Evolutionary conservation across 1,140 invertebrate species (phyloP), one percentile per base, ranked within the genome.

Genomic region (Daktulosphaira vitifoliae): DNA sequence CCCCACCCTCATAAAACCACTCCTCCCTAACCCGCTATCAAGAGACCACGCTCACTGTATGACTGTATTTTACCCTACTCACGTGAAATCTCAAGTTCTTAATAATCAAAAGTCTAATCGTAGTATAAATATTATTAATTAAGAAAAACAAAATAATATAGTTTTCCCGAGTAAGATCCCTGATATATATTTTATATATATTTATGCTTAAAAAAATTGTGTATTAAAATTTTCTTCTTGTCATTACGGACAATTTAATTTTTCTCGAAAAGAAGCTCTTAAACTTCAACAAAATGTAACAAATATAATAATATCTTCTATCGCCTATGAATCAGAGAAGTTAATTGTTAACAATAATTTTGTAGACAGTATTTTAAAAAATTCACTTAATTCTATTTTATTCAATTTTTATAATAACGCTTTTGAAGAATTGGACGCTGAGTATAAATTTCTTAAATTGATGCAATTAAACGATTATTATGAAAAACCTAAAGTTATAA

Each of bases 381-480:
- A 46, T 46, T n/a, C 44, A 48, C 44, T 48, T 23, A 48, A 48
- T 20, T 48, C 20, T 3, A 48, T 48, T 48, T n/a, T n/a, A 48
- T 48, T 18, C 1, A 48, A n/a, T 18, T 50, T 50, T 25, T 50
- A n/a, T 50, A 50, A 50, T 25, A 16, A 50, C 16, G 6, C 49
- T 9, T 50, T 50, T 26, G 15, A 26, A 50, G 23, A 16, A 13
- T 2, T 50, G 25, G 49, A 50, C 29, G 29, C 49, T n/a, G 25
- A 50, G 18, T 50, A 25, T n/a, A 50, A 26, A 26, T 50, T 50
- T 29, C 29, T 50, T 3, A 50, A 50, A 18, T n/a, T n/a, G 16
- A 29, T n/a, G n/a, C n/a, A n/a, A n/a, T n/a, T n/a, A n/a, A n/a
- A n/a, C n/a, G n/a, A n/a, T n/a, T n/a, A n/a, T n/a, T n/a, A n/a